Evolutionary conservation across 1,140 invertebrate species (phyloP).

Genomic region (Vanessa tameamea): DNA sequence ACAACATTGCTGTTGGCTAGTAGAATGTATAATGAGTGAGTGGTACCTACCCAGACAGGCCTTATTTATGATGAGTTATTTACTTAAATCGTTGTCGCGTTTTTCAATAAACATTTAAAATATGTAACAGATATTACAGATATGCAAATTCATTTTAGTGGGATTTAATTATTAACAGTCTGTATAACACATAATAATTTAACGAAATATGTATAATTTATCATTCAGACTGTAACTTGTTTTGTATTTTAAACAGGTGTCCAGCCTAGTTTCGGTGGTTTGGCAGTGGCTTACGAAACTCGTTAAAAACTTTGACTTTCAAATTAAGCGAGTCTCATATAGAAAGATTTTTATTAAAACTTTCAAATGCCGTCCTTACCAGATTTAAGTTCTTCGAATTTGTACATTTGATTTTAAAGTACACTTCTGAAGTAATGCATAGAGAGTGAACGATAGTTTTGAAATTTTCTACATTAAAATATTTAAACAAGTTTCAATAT

Average conservation of each 20-base stretch:
- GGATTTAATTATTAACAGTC: no score
- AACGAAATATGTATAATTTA: neutral
- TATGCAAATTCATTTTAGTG: no score
- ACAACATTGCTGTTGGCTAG: no score
- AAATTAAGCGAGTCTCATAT: constrained; percentile 42
- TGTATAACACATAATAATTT: no score
- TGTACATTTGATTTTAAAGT: constrained; percentile 23
- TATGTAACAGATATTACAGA: no score
- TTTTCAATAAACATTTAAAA: no score
- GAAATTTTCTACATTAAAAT: neutral
- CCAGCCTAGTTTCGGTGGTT: constrained; percentile 23
- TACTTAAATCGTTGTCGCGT: no score
- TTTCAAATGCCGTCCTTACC: constrained; percentile 25
- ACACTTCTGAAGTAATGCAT: constrained; percentile 12
- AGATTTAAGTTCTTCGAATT: constrained; percentile 22
- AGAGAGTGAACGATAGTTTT: neutral
- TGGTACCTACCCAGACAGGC: no score
- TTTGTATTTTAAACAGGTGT: constrained; percentile 34
- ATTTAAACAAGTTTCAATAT: neutral
- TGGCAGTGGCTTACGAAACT: constrained; percentile 40
- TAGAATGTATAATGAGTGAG: no score
- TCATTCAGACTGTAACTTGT: neutral
- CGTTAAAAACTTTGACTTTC: constrained; percentile 42
- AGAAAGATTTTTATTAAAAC: constrained; percentile 45
- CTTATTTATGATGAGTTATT: no score